Evolutionary conservation across 2,888 invertebrate genomes (phyloP).

Genomic region (Eupeodes latifasciatus): DNA sequence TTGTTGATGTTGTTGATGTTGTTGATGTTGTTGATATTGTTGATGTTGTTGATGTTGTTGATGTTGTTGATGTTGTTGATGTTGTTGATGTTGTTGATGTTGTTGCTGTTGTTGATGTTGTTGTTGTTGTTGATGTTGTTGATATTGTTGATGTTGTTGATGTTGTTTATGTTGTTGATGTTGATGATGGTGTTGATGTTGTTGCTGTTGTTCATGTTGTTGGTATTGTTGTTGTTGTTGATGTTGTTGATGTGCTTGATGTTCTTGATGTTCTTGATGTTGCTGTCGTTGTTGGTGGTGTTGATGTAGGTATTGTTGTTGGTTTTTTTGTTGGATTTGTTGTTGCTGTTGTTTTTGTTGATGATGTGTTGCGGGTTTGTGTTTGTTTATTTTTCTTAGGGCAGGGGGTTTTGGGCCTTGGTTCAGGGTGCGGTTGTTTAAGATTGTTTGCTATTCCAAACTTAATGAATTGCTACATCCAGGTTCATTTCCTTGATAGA

Average conservation of each 20-base stretch:
- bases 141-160: background rate
- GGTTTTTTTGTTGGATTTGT: background rate
- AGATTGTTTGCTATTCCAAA: no score
- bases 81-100: conserved; percentile 6
- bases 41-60: background rate
- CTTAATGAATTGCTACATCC: no score
- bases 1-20: conserved; percentile 1
- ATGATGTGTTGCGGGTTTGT: background rate
- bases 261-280: background rate
- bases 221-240: background rate
- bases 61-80: background rate
- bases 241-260: background rate
- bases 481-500: no score
- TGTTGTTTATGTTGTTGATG: conserved; percentile 3
- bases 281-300: background rate
- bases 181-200: background rate
- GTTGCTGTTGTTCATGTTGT: background rate
- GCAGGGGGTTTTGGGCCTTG: no score
- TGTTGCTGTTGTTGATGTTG: background rate
- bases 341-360: conserved; percentile 3
- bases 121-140: background rate
- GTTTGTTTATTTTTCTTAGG: background rate
- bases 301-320: no score
- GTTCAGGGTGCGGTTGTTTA: no score
- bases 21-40: background rate